Percentiles rank a stretch among this genome's conserved stretches.
These are phyloP conservation scores for Vimba vimba DNA, from an alignment of 2,113 vertebrate species.

Conservation along the genomic window DNA sequence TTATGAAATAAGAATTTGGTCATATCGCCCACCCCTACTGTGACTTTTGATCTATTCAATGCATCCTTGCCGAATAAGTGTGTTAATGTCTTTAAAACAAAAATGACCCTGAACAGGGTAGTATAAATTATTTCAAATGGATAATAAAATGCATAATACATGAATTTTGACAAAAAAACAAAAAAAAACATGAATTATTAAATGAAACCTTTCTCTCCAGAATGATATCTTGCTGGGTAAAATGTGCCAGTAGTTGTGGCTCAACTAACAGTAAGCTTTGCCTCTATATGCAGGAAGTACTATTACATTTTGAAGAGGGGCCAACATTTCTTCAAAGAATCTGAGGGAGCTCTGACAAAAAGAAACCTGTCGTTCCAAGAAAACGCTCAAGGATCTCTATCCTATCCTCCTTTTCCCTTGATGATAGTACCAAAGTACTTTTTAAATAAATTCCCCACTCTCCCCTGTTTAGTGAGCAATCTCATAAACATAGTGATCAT, in stretches of 20 bases:
- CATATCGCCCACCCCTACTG: too few relatives aligned
- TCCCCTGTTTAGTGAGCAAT: not conserved
- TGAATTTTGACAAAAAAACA: too few relatives aligned
- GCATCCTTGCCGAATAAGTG: too few relatives aligned
- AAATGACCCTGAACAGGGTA: not conserved
- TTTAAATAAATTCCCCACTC: not conserved
- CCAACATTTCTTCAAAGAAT: conserved; percentile 12
- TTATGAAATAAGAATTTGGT: too few relatives aligned
- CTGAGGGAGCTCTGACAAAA: conserved; percentile 12
- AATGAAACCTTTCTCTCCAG: not conserved
- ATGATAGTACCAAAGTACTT: not conserved
- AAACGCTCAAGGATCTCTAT: not conserved
- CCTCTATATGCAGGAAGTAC: not conserved
- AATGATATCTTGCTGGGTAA: not conserved
- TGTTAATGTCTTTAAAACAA: too few relatives aligned
- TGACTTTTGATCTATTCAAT: too few relatives aligned
- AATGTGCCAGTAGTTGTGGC: not conserved
- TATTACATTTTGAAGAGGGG: not conserved
- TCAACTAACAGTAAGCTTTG: not conserved
- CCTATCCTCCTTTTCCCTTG: not conserved
- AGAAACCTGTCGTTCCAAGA: not conserved
- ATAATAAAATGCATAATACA: too few relatives aligned
- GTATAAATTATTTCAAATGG: too few relatives aligned
- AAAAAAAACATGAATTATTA: too few relatives aligned
- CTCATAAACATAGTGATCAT: conserved; percentile 11